Conservation (phyloP, 1,140 invertebrate species). For the Papilio glaucus region DNA sequence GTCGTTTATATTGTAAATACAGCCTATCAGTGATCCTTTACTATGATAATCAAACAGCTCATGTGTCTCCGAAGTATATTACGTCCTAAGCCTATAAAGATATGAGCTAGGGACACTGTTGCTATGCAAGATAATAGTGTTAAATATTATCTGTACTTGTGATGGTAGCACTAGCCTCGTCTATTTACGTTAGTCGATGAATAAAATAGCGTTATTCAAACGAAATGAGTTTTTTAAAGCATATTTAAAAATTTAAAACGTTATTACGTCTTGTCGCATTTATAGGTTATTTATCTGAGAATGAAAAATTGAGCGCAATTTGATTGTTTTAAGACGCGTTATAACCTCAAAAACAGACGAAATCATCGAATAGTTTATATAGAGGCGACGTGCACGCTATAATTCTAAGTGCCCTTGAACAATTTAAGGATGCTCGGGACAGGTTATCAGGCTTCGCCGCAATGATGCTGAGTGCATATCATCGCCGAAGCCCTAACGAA, state of each 20-base stretch:
- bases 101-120: conserved; percentile 75
- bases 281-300: conserved; percentile 50
- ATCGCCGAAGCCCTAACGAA: conserved; percentile 34
- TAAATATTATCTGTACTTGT: conserved; percentile 46
- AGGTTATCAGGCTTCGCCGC: conserved; percentile 45
- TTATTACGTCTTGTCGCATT: conserved; percentile 53
- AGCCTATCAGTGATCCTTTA: conserved; percentile 52
- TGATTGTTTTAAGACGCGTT: conserved; percentile 52
- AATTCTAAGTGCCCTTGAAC: conserved; percentile 64
- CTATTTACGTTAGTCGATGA: conserved; percentile 9
- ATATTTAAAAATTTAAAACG: conserved; percentile 49
- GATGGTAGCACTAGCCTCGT: conserved; percentile 26
- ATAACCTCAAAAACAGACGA: conserved; percentile 62
- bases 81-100: conserved; percentile 57
- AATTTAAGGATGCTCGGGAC: conserved; percentile 56
- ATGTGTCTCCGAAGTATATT: conserved; percentile 50
- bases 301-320: conserved; percentile 51
- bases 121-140: conserved; percentile 73
- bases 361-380: conserved; percentile 51
- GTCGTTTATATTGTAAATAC: conserved; percentile 32
- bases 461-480: conserved; percentile 43
- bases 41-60: conserved; percentile 66
- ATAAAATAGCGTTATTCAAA: not conserved
- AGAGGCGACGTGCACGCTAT: conserved; percentile 70
- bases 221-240: not conserved